Percentiles rank a stretch among this genome's conserved stretches.
phyloP scores from a whole-genome alignment of 2,888 invertebrate species.

The Nomada flava region DNA sequence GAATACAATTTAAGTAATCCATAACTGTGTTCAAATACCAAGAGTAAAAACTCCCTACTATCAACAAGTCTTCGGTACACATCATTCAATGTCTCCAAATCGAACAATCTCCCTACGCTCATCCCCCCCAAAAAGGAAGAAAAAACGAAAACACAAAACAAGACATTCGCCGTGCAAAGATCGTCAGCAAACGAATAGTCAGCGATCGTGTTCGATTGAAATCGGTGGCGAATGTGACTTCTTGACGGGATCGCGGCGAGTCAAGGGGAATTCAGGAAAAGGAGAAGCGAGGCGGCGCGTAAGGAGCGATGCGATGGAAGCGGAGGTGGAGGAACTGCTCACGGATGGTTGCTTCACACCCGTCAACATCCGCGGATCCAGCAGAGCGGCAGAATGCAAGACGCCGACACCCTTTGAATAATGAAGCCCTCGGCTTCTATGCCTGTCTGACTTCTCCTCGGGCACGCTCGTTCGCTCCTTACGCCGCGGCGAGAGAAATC shows the following conservation, averaged over 20 bases:
- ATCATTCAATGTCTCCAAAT: background rate
- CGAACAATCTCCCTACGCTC: background rate
- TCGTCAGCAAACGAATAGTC: conserved; percentile 20
- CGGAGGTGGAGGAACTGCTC: conserved; percentile 50
- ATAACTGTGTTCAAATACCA: no score
- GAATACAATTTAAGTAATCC: no score
- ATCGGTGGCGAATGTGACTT: conserved; percentile 41
- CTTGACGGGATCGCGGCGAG: conserved; percentile 47
- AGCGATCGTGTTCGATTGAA: conserved; percentile 1
- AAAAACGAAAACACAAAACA: background rate
- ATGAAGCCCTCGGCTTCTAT: conserved; percentile 80
- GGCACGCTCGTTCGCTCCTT: conserved; percentile 59
- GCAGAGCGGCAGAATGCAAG: conserved; percentile 80
- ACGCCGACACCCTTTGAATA: conserved; percentile 83
- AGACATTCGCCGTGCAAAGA: background rate
- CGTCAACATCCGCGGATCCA: conserved; percentile 80
- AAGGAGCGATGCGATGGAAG: conserved; percentile 37
- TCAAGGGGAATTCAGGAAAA: conserved; percentile 38
- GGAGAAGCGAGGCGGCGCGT: conserved; percentile 43
- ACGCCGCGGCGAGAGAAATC: conserved; percentile 58
- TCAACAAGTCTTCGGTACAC: no score
- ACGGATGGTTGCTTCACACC: conserved; percentile 77
- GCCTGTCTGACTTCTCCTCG: conserved; percentile 76
- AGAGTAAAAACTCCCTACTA: no score
- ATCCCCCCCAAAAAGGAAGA: no score